Evolutionary conservation across 2,113 vertebrate species (phyloP), one percentile per base, ranked within the genome.

Genomic region (Cyanoderma ruficeps): DNA sequence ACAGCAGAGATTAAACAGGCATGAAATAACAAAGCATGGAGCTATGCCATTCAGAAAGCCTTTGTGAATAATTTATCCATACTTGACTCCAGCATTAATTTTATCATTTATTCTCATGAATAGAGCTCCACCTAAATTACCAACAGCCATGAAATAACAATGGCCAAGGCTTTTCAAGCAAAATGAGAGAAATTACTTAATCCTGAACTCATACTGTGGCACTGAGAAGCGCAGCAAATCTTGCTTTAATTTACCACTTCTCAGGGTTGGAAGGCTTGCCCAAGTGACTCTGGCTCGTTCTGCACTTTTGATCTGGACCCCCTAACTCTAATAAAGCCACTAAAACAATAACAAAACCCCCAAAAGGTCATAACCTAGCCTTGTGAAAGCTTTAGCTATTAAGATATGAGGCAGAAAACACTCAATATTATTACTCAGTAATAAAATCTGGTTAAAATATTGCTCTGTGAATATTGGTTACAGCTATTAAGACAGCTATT

Each of bases 1-100:
- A 93, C 33, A 85, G 72, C n/a, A 84, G 25, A 94, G 63, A 95
- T 95, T 92, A 91, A 92, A 86, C 70, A 76, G 59, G 50, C 64
- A 69, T 28, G 33, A 91, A 95, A 87, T n/a, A 96, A 84, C 5
- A 31, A 85, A 94, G 78, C 57, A 61, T 2, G 15, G 74, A 87
- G 78, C 53, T 83, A 82, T 63, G 61, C 47, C 55, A 59, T 41
- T 89, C 65, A 79, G 78, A 87, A 87, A 87, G 78, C 57, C 46
- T 60, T 60, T 60, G 22, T 76, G 65, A 87, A 82, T 84, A 78
- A 81, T 84, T 89, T 69, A 87, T 67, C 77, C 30, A 9, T 46
- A 55, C 30, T 74, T 81, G 50, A 84, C 39, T 89, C 81, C 64
- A 59, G 53, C n/a, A 85, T 69, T 90, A 55, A 67, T 79, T 71